Evolutionary conservation across 2,797 vertebrate genomes (phyloP).

Genomic region (Macroramphosus scolopax): DNA sequence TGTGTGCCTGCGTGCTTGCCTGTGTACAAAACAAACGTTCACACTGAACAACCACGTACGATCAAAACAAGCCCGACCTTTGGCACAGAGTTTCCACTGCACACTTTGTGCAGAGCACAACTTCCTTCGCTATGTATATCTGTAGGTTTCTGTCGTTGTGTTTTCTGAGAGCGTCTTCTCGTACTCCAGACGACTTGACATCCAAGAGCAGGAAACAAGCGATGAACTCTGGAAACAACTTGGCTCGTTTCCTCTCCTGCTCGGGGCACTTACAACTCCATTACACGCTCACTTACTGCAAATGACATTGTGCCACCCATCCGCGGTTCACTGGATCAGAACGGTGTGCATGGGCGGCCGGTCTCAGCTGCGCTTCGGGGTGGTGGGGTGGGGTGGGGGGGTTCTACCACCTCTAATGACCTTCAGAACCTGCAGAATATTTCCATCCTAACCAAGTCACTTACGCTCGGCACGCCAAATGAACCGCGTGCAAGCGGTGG

Average conservation of each 20-base stretch:
- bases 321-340: conserved; percentile 66
- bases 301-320: conserved; percentile 71
- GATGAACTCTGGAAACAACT: conserved; percentile 64
- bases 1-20: too few species aligned
- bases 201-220: conserved; percentile 10
- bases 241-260: conserved; percentile 66
- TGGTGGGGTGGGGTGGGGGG: too few species aligned
- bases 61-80: conserved; percentile 47
- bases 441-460: conserved; percentile 22
- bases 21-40: conserved; percentile 64
- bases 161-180: conserved; percentile 4
- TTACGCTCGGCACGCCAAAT: background rate
- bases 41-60: conserved; percentile 19
- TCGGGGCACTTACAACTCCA: conserved; percentile 73
- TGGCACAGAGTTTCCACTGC: conserved; percentile 34
- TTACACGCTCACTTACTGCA: conserved; percentile 79
- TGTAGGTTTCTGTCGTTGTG: conserved; percentile 7
- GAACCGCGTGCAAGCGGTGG: too few species aligned
- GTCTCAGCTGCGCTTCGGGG: conserved; percentile 34
- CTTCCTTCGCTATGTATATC: background rate
- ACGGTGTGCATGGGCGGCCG: conserved; percentile 49
- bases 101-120: conserved; percentile 7
- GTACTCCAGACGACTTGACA: conserved; percentile 13
- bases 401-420: conserved; percentile 63
- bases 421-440: conserved; percentile 54